Evolutionary conservation across 35 echinoderm and acorn worm genomes (phyloP), one percentile per base, ranked within the genome.

Genomic region (Ophioderma brevispina): DNA sequence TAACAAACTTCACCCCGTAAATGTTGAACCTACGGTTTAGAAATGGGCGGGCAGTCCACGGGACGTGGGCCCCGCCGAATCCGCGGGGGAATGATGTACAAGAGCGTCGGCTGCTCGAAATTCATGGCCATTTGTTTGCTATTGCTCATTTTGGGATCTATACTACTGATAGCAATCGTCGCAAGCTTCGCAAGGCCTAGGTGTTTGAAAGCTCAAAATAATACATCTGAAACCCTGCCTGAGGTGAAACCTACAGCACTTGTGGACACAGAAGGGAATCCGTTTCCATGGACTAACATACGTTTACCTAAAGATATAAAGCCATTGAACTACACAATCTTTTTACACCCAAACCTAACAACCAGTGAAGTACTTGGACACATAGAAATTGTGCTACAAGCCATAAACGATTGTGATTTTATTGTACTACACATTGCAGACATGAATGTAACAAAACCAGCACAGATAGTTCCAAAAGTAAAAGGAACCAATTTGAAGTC

Each of bases 401-500:
- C 80, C 13, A 81, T 17, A 11, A 33, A 56, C 32, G 32, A 76
- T 50, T 64, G 78, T 0, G 32, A 80, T 23, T 87, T 87, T 42
- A 90, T 98, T 63, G 64, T 98, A 30, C 56, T 98, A 38, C 96
- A 98, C 90, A 63, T 70, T 11, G 89, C 89, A 76, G 76, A 80
- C 19, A 94, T 98, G 83, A 87, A 38, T 21, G n/a, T 98, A 34
- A 41, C 77, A 32, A 64, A 90, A 30, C 75, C 80, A 25, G 19
- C 41, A 18, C 33, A 82, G 5, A 43, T 76, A 0, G 56, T 23
- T 21, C 21, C 43, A 15, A 30, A 30, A 30, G 59, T 2, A 25
- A 70, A 25, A 6, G 17, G 30, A 32, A 33, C 6, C n/a, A 38
- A 52, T 32, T 35, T 32, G 10, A 86, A 36, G 31, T 19, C 33